phyloP scores from a whole-genome alignment of 2,797 vertebrate genomes.

The Fistularia tabacaria region DNA sequence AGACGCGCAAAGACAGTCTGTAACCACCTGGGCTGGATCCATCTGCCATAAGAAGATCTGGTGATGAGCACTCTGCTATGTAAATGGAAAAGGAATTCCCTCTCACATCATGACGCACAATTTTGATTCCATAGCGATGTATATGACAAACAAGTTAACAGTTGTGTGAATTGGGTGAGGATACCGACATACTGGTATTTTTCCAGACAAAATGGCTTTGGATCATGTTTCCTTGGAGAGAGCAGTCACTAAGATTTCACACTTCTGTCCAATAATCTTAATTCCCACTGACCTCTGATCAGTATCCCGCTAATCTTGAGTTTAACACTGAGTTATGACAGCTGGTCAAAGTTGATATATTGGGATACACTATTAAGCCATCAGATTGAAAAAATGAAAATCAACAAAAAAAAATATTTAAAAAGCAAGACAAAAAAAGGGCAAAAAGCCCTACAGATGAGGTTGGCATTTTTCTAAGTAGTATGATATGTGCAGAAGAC shows the following conservation, averaged over 20 bases:
- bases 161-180: slow-evolving; percentile 5
- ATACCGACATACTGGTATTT: neutral
- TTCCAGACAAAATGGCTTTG: neutral
- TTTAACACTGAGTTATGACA: too few species aligned
- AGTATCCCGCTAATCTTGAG: too few species aligned
- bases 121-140: slow-evolving; percentile 48
- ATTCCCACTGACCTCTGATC: too few species aligned
- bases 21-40: slow-evolving; percentile 58
- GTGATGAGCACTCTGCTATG: slow-evolving; percentile 10
- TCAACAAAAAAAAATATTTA: too few species aligned
- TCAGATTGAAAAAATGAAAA: too few species aligned
- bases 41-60: slow-evolving; percentile 46
- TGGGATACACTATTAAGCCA: too few species aligned
- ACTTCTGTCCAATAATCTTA: neutral
- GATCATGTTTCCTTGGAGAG: slow-evolving; percentile 8
- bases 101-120: slow-evolving; percentile 49
- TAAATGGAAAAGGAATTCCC: slow-evolving; percentile 55
- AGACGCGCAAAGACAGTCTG: slow-evolving; percentile 55
- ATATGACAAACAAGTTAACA: slow-evolving; percentile 53
- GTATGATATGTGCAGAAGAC: too few species aligned
- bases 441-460: too few species aligned
- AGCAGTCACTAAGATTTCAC: neutral
- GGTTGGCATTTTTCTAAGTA: too few species aligned
- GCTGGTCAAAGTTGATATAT: too few species aligned
- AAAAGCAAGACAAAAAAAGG: too few species aligned